Evolutionary conservation across 2,113 vertebrate genomes (phyloP), one percentile per base, ranked within the genome.

Genomic region (Crotalus viridis): DNA sequence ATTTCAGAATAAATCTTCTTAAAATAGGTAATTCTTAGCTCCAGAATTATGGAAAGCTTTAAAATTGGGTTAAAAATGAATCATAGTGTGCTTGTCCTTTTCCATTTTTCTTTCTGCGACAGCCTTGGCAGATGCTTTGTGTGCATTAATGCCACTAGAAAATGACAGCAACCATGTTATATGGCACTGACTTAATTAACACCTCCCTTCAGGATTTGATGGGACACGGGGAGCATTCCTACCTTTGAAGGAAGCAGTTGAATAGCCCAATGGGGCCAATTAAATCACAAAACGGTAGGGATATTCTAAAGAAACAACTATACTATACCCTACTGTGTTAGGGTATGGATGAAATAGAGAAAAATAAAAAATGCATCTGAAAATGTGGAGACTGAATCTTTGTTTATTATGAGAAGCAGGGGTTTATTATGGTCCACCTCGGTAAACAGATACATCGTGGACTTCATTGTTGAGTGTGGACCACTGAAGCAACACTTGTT

Each of bases 281-380:
- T 95, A 96, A 92, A 95, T 97, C 91, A 95, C 74, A 94, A 96
- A 95, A 94, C 96, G 95, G 88, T 89, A 95, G 90, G 92, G 94
- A 92, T 85, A 94, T 95, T 91, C 92, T 93, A 90, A 96, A 96
- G 89, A 94, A 94, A 93, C 39, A 81, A 90, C 91, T 91, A 64
- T 93, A 91, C 81, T 93, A 39, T 39, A 39, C 39, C 39, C 39
- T 39, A 39, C 48, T 94, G 94, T 92, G 94, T 94, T 69, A 94
- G 87, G 91, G 28, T n/a, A 91, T 10, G 51, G 48, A 89, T 93
- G 93, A 33, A 90, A 43, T n/a, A 90, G 28, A 52, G 56, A 88
- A 19, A 55, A 93, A 95, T 13, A 48, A 51, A 90, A 55, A 93
- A 95, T 28, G 74, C 57, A 90, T 93, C 94, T 54, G 94, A 95